Evolutionary conservation across 2,797 vertebrate species (phyloP).

Genomic region (Lophotriccus pileatus): DNA sequence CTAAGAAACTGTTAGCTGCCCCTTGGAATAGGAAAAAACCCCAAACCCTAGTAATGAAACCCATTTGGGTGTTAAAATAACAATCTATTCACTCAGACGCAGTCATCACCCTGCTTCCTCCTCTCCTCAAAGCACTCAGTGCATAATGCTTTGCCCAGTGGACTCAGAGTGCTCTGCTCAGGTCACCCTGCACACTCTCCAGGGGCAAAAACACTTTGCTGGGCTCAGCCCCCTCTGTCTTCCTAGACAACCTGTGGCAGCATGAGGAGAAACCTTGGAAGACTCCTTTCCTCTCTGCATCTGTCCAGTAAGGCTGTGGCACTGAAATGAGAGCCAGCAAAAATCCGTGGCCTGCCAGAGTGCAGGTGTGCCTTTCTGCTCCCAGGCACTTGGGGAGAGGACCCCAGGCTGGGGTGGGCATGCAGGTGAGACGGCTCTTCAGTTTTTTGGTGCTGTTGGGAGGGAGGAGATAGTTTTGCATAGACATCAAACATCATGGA

Average conservation of each 20-base stretch:
- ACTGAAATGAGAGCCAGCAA: neutral
- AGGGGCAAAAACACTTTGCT: neutral
- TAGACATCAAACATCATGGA: neutral
- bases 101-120: neutral
- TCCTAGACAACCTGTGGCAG: accelerated
- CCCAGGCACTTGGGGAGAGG: neutral
- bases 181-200: neutral
- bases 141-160: neutral
- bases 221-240: neutral
- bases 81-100: neutral
- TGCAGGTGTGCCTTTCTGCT: neutral
- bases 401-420: accelerated
- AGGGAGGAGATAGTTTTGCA: neutral
- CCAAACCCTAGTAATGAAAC: neutral
- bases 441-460: neutral
- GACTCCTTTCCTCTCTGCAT: neutral
- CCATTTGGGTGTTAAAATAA: constrained; percentile 20
- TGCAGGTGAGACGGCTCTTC: neutral
- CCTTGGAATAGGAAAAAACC: neutral
- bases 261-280: accelerated
- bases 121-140: neutral
- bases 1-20: neutral
- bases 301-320: neutral
- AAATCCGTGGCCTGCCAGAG: accelerated
- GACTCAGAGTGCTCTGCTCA: neutral